Conservation (phyloP, 2,113 vertebrate genomes). For the Pelecanoides urinatrix region DNA sequence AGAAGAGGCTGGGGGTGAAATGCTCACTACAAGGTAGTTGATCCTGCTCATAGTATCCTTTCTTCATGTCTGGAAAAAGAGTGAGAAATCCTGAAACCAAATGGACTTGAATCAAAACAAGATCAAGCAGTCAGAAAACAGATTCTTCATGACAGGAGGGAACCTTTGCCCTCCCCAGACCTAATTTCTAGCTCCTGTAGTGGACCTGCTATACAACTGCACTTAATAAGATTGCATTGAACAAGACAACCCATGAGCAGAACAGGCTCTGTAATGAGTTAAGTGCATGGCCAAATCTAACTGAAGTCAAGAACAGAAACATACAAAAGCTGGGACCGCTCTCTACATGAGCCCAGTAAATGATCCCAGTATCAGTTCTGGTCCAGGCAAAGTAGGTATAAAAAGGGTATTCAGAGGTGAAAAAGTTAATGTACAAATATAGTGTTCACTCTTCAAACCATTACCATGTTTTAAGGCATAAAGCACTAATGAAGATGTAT, state of each 20-base stretch:
- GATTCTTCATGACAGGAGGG: background rate
- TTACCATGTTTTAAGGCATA: slow-evolving; percentile 67
- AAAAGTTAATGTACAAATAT: slow-evolving; percentile 56
- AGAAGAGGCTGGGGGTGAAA: background rate
- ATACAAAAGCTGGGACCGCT: background rate
- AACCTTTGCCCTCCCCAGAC: background rate
- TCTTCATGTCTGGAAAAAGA: background rate
- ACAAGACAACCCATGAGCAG: background rate
- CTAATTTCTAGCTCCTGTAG: background rate
- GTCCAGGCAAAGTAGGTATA: background rate
- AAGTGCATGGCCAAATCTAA: background rate
- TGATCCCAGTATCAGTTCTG: background rate
- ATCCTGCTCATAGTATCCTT: background rate
- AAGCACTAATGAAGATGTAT: slow-evolving; percentile 74
- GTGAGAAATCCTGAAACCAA: background rate
- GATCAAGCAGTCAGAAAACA: background rate
- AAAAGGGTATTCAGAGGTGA: slow-evolving; percentile 9
- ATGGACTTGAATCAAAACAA: background rate
- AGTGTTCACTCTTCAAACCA: slow-evolving; percentile 33
- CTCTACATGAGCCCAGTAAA: background rate
- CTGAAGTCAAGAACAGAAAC: background rate
- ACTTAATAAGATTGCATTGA: background rate
- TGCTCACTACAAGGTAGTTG: background rate
- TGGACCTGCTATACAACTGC: background rate
- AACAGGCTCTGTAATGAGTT: slow-evolving; percentile 7